These are phyloP conservation scores for Takifugu ocellatus DNA, from an alignment of 2,797 vertebrate genomes.

Conservation along the genomic window DNA sequence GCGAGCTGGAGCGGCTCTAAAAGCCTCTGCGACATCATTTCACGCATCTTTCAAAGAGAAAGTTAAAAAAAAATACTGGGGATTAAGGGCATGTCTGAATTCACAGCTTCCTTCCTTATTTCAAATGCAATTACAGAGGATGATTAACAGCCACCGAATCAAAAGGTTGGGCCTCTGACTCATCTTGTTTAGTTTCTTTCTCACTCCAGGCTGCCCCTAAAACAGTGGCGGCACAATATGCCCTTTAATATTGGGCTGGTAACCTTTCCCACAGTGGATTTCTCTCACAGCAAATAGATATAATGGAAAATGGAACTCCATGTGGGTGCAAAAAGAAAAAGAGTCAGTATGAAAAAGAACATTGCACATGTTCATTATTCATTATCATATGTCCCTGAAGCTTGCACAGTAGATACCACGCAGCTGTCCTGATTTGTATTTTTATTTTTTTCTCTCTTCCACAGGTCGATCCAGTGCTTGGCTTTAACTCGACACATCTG, in stretches of 20 bases:
- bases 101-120: background rate
- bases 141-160: no score
- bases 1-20: background rate
- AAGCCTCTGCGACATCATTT: conserved; percentile 27
- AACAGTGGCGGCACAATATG: no score
- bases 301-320: no score
- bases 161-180: no score
- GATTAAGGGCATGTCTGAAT: conserved; percentile 12
- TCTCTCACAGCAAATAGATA: no score
- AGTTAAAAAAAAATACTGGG: conserved; percentile 12
- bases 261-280: no score
- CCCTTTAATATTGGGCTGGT: no score
- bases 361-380: conserved; percentile 26
- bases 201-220: no score
- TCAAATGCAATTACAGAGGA: background rate
- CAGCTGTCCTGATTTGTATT: conserved; percentile 8
- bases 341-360: background rate
- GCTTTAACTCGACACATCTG: conserved; percentile 32
- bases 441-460: background rate
- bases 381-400: conserved; percentile 18
- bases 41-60: conserved; percentile 18
- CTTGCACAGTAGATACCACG: conserved; percentile 17
- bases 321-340: background rate
- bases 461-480: conserved; percentile 35
- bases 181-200: no score